phyloP scores from a whole-genome alignment of 2,113 vertebrate species.

The Thunnus maccoyii region DNA sequence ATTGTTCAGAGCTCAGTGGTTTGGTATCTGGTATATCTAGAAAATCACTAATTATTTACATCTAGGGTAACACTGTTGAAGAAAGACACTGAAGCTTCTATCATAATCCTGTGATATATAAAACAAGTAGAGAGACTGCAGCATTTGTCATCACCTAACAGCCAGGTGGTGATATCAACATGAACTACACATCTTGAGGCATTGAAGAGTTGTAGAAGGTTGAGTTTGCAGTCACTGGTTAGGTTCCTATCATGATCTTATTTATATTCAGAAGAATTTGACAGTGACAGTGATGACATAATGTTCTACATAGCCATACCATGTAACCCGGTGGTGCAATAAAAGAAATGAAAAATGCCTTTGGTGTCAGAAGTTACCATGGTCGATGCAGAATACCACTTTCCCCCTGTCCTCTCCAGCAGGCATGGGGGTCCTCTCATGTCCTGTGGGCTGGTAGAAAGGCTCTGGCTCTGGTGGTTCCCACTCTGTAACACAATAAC shows the following conservation, averaged over 20 bases:
- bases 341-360: background rate
- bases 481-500: slow-evolving; percentile 86
- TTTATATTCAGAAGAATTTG: background rate
- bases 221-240: background rate
- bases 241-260: background rate
- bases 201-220: background rate
- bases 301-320: background rate
- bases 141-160: too few species aligned
- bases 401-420: slow-evolving; percentile 80
- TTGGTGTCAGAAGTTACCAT: slow-evolving; percentile 82
- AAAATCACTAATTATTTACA: background rate
- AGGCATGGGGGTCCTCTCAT: slow-evolving; percentile 71
- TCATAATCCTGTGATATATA: too few species aligned
- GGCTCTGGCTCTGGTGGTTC: slow-evolving; percentile 88
- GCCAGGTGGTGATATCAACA: background rate
- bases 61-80: background rate
- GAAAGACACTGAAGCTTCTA: background rate
- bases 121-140: too few species aligned
- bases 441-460: slow-evolving; percentile 86
- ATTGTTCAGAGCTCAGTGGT: background rate
- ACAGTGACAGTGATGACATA: background rate
- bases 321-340: background rate
- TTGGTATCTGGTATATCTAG: background rate
- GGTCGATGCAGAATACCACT: slow-evolving; percentile 85
- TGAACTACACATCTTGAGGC: background rate